Conservation (phyloP, 2,113 vertebrate species). For the Pachypanchax playfairii region DNA sequence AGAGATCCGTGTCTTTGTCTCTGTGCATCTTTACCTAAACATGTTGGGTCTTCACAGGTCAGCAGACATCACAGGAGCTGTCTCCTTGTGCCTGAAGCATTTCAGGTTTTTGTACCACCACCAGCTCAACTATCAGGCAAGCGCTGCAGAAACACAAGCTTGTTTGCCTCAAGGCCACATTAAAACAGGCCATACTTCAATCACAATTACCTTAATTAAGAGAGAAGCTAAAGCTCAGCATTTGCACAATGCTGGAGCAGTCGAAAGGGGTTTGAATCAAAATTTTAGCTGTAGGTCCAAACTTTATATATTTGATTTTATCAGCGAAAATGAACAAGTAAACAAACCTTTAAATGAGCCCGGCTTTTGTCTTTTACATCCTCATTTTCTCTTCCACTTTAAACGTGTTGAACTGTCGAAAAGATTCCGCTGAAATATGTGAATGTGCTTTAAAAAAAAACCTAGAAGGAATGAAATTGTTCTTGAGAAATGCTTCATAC, state of each 20-base stretch:
- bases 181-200: constrained; percentile 75
- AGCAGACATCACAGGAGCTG: constrained; percentile 47
- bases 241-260: constrained; percentile 49
- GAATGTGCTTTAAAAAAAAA: not conserved
- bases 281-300: constrained; percentile 42
- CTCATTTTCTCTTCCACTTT: not conserved
- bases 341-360: constrained; percentile 22
- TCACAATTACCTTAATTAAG: constrained; percentile 79
- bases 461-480: constrained; percentile 7
- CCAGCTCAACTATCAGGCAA: constrained; percentile 41
- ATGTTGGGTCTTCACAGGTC: constrained; percentile 50
- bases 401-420: not conserved
- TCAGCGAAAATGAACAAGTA: constrained; percentile 61
- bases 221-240: constrained; percentile 71
- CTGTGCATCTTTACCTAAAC: constrained; percentile 43
- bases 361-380: not conserved
- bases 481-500: constrained; percentile 2
- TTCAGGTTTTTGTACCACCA: constrained; percentile 60
- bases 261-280: constrained; percentile 70
- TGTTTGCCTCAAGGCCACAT: constrained; percentile 68
- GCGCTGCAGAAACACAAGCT: constrained; percentile 68
- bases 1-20: constrained; percentile 39
- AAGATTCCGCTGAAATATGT: not conserved
- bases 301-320: constrained; percentile 37
- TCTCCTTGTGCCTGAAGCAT: constrained; percentile 51